phyloP scores from a whole-genome alignment of 2,113 vertebrate genomes.

The Varanus salvator region DNA sequence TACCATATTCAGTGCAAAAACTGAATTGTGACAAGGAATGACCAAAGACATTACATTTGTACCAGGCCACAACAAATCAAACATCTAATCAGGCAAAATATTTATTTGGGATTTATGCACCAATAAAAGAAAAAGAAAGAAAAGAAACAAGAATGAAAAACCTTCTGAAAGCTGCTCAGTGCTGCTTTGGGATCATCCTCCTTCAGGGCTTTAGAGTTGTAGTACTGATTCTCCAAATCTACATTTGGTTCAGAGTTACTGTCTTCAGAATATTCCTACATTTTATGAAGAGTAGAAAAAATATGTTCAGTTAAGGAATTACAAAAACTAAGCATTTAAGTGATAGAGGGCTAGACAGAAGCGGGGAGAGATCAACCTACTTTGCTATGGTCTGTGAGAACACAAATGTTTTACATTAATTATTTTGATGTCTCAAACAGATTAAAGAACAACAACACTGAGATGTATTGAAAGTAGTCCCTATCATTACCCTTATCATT shows the following conservation, averaged over 20 bases:
- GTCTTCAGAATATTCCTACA: conserved; percentile 97
- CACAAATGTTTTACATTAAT: neutral
- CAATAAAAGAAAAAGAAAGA: conserved; percentile 24
- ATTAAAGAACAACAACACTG: neutral
- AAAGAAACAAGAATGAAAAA: conserved; percentile 60
- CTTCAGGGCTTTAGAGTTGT: conserved; percentile 99
- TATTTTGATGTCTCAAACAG: neutral
- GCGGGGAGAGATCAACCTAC: neutral
- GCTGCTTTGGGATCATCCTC: conserved; percentile 99
- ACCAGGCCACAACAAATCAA: neutral
- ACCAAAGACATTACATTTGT: neutral
- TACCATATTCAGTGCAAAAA: neutral
- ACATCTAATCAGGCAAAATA: neutral
- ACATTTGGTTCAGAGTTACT: conserved; percentile 99
- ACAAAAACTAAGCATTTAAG: neutral
- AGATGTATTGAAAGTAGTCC: conserved; percentile 4
- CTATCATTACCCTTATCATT: neutral
- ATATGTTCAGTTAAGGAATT: neutral
- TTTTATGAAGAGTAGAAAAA: conserved; percentile 28
- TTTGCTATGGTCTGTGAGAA: neutral
- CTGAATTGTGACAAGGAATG: neutral
- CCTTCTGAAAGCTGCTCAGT: conserved; percentile 99
- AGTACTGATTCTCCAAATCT: conserved; percentile 99
- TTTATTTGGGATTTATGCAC: neutral
- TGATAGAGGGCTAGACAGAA: neutral